Percentiles rank a stretch among this genome's conserved stretches.
Conservation (phyloP, 2,113 vertebrate genomes). For the Castor canadensis region DNA sequence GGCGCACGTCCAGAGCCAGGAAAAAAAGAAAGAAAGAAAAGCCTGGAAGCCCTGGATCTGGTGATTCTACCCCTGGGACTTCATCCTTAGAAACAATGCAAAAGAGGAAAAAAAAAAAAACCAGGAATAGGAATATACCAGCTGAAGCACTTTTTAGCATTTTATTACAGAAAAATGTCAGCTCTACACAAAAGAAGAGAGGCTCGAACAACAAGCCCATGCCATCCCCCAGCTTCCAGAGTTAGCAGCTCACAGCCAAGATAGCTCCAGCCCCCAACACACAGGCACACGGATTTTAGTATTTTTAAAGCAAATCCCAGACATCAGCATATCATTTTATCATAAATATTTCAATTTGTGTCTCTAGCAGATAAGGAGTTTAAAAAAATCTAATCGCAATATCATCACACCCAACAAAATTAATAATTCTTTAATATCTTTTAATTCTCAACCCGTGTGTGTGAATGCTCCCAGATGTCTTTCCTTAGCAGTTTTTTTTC, state of each 20-base stretch:
- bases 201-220: neutral
- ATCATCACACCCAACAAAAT: constrained; percentile 17
- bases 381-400: neutral
- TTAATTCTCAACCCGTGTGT: neutral
- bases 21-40: neutral
- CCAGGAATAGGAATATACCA: neutral
- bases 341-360: constrained; percentile 47
- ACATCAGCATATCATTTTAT: neutral
- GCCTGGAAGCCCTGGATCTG: neutral
- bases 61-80: neutral
- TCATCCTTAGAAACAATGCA: neutral
- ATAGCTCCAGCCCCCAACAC: neutral
- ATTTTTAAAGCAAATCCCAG: neutral
- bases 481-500: neutral
- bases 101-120: neutral
- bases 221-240: neutral
- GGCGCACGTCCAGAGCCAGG: neutral
- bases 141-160: constrained; percentile 6
- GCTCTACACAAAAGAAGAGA: constrained; percentile 35
- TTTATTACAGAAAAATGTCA: constrained; percentile 55
- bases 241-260: neutral
- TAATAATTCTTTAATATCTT: constrained; percentile 28
- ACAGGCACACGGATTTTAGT: neutral
- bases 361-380: constrained; percentile 45
- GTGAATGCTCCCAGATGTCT: neutral